Percentiles rank a stretch among this genome's conserved stretches.
phyloP scores from a whole-genome alignment of 2,113 vertebrate species.

The Archilochus colubris region DNA sequence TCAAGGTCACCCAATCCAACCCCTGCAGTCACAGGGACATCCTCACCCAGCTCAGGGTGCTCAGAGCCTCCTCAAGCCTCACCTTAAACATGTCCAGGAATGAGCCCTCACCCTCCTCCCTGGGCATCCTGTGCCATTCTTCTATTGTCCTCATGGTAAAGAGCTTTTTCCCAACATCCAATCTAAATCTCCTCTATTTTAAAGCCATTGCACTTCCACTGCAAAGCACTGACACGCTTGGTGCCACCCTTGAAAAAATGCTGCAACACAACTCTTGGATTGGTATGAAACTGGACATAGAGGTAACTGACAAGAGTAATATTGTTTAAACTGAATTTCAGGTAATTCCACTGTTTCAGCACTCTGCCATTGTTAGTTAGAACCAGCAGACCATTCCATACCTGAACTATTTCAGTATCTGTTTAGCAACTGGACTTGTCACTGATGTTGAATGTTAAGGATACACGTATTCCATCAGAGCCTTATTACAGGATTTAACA shows the following conservation, averaged over 20 bases:
- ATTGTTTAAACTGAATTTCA: neutral
- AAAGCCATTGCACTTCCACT: too few species aligned
- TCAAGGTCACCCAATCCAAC: too few species aligned
- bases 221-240: rapidly evolving
- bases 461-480: neutral
- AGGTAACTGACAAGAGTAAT: neutral
- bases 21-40: too few species aligned
- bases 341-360: neutral
- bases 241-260: neutral
- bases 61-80: too few species aligned
- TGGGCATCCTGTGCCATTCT: too few species aligned
- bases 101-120: too few species aligned
- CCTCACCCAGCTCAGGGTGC: too few species aligned
- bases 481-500: neutral
- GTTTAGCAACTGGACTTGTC: neutral
- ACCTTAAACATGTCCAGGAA: too few species aligned
- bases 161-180: too few species aligned
- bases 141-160: too few species aligned
- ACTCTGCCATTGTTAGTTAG: neutral
- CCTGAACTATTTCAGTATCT: neutral
- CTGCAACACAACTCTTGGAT: neutral
- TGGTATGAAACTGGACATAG: neutral
- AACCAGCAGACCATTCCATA: neutral
- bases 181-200: too few species aligned
- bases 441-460: neutral